phyloP scores from a whole-genome alignment of 2,888 invertebrate genomes.

The Chalcis sispes region DNA sequence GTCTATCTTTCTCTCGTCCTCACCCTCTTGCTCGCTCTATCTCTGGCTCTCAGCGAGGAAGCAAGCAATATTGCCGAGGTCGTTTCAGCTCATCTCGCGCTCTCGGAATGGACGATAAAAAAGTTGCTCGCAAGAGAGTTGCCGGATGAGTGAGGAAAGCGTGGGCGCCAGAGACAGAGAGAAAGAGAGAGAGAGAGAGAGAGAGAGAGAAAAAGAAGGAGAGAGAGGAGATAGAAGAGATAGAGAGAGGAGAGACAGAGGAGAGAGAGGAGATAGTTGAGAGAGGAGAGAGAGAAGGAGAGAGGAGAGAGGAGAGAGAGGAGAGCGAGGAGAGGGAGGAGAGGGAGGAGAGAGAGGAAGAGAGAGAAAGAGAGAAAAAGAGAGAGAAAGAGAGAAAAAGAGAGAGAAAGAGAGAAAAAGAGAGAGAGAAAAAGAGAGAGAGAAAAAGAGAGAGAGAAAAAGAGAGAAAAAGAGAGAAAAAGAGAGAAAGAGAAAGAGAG shows the following conservation, averaged over 20 bases:
- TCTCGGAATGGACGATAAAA: constrained; percentile 49
- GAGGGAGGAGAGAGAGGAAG: background rate
- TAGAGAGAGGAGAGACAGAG: too few relatives aligned
- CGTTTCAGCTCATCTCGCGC: constrained; percentile 47
- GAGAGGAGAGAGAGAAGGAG: constrained; percentile 12
- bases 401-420: too few relatives aligned
- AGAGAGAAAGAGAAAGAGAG: too few relatives aligned
- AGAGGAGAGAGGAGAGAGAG: constrained; percentile 3
- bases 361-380: background rate
- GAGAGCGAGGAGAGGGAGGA: too few relatives aligned
- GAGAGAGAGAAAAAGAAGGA: background rate
- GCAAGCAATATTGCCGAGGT: constrained; percentile 47
- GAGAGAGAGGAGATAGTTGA: too few relatives aligned
- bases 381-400: background rate
- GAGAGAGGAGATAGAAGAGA: too few relatives aligned
- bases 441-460: too few relatives aligned
- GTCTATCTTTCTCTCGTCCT: background rate
- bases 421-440: too few relatives aligned
- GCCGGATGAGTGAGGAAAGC: background rate
- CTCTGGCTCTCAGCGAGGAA: background rate
- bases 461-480: too few relatives aligned
- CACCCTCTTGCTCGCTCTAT: background rate
- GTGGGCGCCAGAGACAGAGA: background rate
- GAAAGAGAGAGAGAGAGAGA: background rate
- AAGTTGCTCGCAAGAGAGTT: constrained; percentile 24